phyloP scores from a whole-genome alignment of 2,888 invertebrate genomes.

The Pandemis heparana region DNA sequence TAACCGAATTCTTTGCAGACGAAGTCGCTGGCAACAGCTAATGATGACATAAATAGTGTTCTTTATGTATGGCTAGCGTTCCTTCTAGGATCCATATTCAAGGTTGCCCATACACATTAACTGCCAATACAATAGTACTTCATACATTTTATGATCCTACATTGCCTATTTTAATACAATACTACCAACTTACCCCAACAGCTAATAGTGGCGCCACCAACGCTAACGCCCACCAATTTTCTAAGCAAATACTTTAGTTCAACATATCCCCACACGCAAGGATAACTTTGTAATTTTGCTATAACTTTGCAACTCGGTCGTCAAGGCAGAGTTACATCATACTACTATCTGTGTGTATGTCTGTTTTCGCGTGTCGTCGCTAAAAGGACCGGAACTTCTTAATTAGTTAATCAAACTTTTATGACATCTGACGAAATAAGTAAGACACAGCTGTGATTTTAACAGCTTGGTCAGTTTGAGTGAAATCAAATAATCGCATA shows the following conservation, averaged over 20 bases:
- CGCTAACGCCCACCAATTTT: neutral
- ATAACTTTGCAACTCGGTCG: constrained; percentile 9
- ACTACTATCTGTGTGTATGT: constrained; percentile 2
- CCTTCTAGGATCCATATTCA: neutral
- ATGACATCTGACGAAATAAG: neutral
- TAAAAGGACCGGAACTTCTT: constrained; percentile 27
- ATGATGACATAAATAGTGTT: too few species aligned
- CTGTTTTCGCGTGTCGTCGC: constrained; percentile 14
- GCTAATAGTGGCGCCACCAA: neutral
- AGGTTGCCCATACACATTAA: neutral
- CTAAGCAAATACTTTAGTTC: neutral
- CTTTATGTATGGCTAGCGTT: neutral
- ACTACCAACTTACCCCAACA: neutral
- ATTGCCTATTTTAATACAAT: neutral
- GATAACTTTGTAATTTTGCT: neutral
- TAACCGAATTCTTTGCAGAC: too few species aligned
- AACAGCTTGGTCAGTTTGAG: neutral
- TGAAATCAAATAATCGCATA: too few species aligned
- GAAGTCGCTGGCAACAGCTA: too few species aligned
- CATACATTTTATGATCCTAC: neutral
- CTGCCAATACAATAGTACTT: neutral
- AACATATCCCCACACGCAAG: neutral
- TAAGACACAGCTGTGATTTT: neutral
- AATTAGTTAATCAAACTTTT: constrained; percentile 25
- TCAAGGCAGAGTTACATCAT: constrained; percentile 37